phyloP scores from a whole-genome alignment of 2,113 vertebrate genomes.

The Pteruthius melanotis region DNA sequence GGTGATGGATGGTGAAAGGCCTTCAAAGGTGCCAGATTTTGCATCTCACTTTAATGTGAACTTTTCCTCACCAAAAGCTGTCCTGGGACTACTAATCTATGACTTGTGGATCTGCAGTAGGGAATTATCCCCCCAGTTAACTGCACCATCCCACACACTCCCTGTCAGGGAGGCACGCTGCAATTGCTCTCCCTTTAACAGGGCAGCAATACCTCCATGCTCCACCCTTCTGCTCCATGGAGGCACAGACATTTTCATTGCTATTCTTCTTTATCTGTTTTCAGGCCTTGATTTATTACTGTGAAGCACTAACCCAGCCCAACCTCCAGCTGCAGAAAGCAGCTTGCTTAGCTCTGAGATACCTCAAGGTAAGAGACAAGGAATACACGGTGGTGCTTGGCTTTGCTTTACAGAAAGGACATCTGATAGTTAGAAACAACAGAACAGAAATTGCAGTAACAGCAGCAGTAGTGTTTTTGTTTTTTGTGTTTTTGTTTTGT shows the following conservation, averaged over 20 bases:
- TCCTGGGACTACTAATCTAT: background rate
- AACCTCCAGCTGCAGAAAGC: slow-evolving; percentile 84
- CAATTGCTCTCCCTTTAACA: background rate
- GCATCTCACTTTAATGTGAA: background rate
- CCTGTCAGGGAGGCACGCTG: background rate
- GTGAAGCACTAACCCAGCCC: slow-evolving; percentile 85
- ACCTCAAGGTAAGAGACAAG: slow-evolving; percentile 81
- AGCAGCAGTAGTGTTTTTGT: background rate
- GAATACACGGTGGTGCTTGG: background rate
- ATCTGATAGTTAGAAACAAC: background rate
- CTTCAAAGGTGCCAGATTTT: background rate
- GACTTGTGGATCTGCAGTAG: background rate
- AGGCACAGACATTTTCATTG: background rate
- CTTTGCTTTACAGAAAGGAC: background rate
- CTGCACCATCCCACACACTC: accelerated
- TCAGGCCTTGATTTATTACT: slow-evolving; percentile 91
- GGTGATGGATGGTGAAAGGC: background rate
- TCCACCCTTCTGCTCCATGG: background rate
- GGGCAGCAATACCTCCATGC: background rate
- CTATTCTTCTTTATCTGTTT: background rate
- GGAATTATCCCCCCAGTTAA: background rate
- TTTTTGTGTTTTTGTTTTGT: background rate
- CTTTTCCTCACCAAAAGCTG: background rate
- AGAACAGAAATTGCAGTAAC: background rate
- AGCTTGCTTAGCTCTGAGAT: slow-evolving; percentile 87